phyloP scores from a whole-genome alignment of 1,140 invertebrate species.

The Melitaea cinxia region DNA sequence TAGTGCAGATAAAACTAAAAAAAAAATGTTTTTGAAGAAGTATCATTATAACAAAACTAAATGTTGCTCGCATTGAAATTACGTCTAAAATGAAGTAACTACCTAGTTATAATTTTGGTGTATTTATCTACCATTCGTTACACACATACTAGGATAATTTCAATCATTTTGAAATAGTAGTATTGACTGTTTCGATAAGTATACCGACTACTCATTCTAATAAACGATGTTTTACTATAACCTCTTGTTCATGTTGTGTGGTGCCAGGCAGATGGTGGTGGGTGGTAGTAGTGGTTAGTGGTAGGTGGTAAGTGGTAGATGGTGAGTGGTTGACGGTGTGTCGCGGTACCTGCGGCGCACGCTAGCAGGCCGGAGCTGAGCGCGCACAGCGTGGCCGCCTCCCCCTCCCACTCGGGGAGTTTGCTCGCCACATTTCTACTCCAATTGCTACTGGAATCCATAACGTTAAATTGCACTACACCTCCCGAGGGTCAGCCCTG shows the following conservation, averaged over 20 bases:
- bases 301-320: neutral
- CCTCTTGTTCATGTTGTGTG: neutral
- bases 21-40: neutral
- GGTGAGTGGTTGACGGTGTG: neutral
- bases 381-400: conserved; percentile 63
- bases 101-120: no score
- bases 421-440: conserved; percentile 67
- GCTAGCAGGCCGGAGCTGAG: conserved; percentile 47
- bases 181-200: neutral
- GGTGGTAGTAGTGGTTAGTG: conserved; percentile 7
- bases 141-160: no score
- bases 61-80: neutral
- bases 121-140: no score
- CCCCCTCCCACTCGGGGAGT: conserved; percentile 70
- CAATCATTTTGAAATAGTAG: no score
- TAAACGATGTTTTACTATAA: neutral
- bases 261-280: neutral
- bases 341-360: conserved; percentile 49
- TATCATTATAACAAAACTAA: neutral
- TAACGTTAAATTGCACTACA: conserved; percentile 52
- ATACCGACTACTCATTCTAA: neutral
- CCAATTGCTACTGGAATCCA: conserved; percentile 78
- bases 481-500: neutral
- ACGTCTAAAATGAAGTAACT: neutral
- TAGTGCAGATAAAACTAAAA: neutral